Evolutionary conservation across 1,140 invertebrate species (phyloP).

Genomic region (Drosophila hydei): DNA sequence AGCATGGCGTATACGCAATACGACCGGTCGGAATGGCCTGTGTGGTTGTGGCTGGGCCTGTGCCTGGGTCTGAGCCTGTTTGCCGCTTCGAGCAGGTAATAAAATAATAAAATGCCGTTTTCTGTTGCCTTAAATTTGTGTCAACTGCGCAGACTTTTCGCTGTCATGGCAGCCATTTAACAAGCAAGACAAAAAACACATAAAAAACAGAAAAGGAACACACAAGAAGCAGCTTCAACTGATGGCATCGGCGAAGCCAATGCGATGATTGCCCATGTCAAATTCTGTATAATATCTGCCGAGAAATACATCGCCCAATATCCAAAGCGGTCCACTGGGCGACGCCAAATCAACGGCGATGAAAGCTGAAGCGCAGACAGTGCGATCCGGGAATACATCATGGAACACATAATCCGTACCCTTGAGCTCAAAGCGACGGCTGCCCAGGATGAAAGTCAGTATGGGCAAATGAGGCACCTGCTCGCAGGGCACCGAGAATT

Average conservation of each 20-base stretch:
- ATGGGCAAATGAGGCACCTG: conserved; percentile 47
- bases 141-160: conserved; percentile 23
- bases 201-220: conserved; percentile 17
- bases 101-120: conserved; percentile 73
- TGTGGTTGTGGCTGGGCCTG: neutral
- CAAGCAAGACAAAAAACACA: conserved; percentile 8
- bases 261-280: conserved; percentile 88
- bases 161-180: conserved; percentile 56
- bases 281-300: conserved; percentile 89
- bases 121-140: conserved; percentile 40
- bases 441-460: conserved; percentile 63
- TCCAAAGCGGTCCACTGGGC: conserved; percentile 68
- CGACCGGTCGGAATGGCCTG: neutral
- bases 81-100: conserved; percentile 57
- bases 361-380: conserved; percentile 61
- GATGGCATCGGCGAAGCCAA: conserved; percentile 85
- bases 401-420: conserved; percentile 65
- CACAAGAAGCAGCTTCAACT: conserved; percentile 14
- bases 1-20: neutral
- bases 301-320: conserved; percentile 88
- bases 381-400: conserved; percentile 46
- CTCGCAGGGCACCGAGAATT: conserved; percentile 57
- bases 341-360: conserved; percentile 70
- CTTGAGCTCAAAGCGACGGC: conserved; percentile 50
- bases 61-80: neutral